Percentiles rank a stretch among this genome's conserved stretches.
phyloP scores from a whole-genome alignment of 2,797 vertebrate species.

The Peromyscus nudipes region DNA sequence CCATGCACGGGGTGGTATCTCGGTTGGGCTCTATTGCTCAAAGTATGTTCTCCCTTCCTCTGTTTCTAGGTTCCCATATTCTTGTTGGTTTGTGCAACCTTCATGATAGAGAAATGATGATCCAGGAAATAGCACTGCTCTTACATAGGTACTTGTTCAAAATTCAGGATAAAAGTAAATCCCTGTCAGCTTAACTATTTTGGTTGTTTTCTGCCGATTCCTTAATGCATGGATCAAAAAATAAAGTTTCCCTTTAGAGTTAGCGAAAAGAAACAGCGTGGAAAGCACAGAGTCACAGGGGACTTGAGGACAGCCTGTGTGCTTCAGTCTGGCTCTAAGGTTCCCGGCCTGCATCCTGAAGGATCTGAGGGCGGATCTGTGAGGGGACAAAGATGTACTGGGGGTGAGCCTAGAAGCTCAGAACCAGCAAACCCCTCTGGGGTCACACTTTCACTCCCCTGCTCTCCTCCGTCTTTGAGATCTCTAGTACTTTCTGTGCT shows the following conservation, averaged over 20 bases:
- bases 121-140: background rate
- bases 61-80: background rate
- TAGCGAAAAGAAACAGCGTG: background rate
- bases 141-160: background rate
- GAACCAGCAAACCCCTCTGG: background rate
- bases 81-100: background rate
- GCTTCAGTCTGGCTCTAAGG: background rate
- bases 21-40: background rate
- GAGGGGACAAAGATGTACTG: background rate
- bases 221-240: background rate
- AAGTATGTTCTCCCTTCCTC: background rate
- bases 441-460: background rate
- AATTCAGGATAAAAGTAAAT: background rate
- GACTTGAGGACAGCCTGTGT: background rate
- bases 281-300: fast-evolving
- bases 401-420: background rate
- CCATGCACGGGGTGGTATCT: background rate
- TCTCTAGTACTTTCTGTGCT: background rate
- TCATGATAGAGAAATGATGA: background rate
- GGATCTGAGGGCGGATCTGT: background rate
- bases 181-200: background rate
- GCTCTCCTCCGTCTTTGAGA: background rate
- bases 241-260: background rate
- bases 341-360: background rate
- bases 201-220: background rate